Base-by-base conservation (phyloP, 2,113 vertebrate species). In the Phyllostomus discolor region DNA sequence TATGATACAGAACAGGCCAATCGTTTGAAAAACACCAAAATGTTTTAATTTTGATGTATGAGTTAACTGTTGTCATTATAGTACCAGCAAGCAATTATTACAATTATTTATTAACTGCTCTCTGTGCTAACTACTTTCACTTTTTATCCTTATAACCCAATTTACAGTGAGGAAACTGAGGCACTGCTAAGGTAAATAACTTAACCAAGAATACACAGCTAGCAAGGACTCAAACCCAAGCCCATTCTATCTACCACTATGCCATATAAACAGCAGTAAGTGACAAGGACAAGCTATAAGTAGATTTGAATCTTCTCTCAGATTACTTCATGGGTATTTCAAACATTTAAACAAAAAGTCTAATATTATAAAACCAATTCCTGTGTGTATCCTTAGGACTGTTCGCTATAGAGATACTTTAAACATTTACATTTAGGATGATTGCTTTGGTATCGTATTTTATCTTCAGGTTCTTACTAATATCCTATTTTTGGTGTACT, bases 301-400 rank as follows among this genome's bases (percentile, higher is more conserved):
- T 1, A 2, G 24, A 15, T 57, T 50, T 48, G 1, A 41, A 20
- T 50, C 75, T 84, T 92, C 33, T 81, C 73, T 86, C 50, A 46
- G 4, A 70, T 54, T 52, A 85, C 38, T 80, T 83, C 70, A 94
- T 2, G 70, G 43, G 4, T 54, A 62, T 20, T 67, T 73, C 28
- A 91, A 94, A 64, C 70, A 80, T 52, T 94, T 95, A 67, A 84
- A 67, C 14, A 88, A 96, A 91, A 88, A 24, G 59, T 46, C 5
- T 80, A 88, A 11, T 26, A 70, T 35, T n/a, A 70, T 31, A 59
- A 91, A 96, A 48, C 20, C 64, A 87, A 67, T 19, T 43, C 28
- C 5, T 64, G 14, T 28, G 72, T 76, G 10, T 66, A 33, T 70
- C 28, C 35, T 83, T 6, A 88, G 72, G 38, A 72, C 84, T 85